Evolutionary conservation across 2,888 invertebrate genomes (phyloP), one percentile per base, ranked within the genome.

Genomic region (Diadegma fenestrale): DNA sequence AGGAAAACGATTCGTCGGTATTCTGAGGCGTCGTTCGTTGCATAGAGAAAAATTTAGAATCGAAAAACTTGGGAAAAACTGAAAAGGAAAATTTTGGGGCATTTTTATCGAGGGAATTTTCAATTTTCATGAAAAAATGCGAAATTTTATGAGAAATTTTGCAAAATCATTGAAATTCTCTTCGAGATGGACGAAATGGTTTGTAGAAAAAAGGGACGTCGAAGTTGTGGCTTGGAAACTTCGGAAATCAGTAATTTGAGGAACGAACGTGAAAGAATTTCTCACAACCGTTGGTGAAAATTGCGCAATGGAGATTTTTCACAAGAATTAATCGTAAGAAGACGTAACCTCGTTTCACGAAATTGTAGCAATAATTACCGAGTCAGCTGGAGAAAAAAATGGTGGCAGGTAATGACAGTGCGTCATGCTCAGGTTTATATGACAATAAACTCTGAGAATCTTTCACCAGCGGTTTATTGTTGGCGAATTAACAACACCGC

Each of bases 301-400:
- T 73, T 64, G 12, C 30, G 71, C 54, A 71, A 71, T 26, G 12
- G 17, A 43, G 30, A 10, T 76, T 79, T 30, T 73, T 51, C 63
- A 73, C 61, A 75, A 75, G 78, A 83, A 45, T 22, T 64, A 79
- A 69, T 66, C 69, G 63, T 26, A 33, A 37, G 41, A 45, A 77
- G 71, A 41, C 54, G 78, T 73, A 79, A 85, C 81, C 78, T 61
- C 51, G 77, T 82, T 85, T 76, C 64, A 71, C 48, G 45, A 82
- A 82, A 85, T 75, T 61, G 61, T 85, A 45, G 80, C 66, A 66
- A 79, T 78, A 79, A 82, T 81, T 68, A 75, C 45, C 79, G 58
- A 75, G 63, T 61, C 43, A 68, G 22, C n/a, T 30, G 43, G 79
- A 37, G 30, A 51, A 22, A 51, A 63, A 22, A 51, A 69, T 22